Percentiles rank a stretch among this genome's conserved stretches.
phyloP scores from a whole-genome alignment of 2,888 invertebrate genomes.

The Microplitis deprimator region DNA sequence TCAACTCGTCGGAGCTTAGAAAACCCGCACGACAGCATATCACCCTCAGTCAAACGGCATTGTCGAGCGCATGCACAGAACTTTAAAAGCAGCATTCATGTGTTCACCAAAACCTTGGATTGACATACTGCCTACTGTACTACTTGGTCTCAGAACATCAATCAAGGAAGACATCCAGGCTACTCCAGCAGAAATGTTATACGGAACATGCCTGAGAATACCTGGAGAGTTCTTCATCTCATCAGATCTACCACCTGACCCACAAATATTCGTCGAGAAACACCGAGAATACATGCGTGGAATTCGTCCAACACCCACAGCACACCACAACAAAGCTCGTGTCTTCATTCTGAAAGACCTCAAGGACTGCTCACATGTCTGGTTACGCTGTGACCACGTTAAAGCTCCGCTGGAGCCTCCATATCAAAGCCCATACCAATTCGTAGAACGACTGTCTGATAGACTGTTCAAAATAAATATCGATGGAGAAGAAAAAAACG shows the following conservation, averaged over 20 bases:
- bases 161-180: constrained; percentile 43
- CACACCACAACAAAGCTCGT: constrained; percentile 21
- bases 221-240: constrained; percentile 44
- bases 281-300: constrained; percentile 27
- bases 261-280: constrained; percentile 36
- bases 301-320: constrained; percentile 14
- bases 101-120: constrained; percentile 43
- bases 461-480: constrained; percentile 20
- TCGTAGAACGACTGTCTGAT: constrained; percentile 28
- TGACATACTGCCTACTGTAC: constrained; percentile 45
- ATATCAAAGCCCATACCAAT: constrained; percentile 19
- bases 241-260: constrained; percentile 21
- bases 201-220: constrained; percentile 43
- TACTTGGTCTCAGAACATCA: constrained; percentile 44
- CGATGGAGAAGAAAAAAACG: constrained; percentile 22
- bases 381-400: constrained; percentile 9
- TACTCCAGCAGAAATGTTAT: constrained; percentile 48
- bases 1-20: not conserved
- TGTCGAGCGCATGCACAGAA: constrained; percentile 67
- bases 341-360: constrained; percentile 31
- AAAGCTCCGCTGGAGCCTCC: constrained; percentile 23
- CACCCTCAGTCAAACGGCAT: constrained; percentile 67
- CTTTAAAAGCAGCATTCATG: constrained; percentile 64
- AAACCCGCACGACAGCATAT: constrained; percentile 55
- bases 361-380: constrained; percentile 26